Conservation (phyloP, 1,140 invertebrate genomes). For the Calephelis virginiensis region DNA sequence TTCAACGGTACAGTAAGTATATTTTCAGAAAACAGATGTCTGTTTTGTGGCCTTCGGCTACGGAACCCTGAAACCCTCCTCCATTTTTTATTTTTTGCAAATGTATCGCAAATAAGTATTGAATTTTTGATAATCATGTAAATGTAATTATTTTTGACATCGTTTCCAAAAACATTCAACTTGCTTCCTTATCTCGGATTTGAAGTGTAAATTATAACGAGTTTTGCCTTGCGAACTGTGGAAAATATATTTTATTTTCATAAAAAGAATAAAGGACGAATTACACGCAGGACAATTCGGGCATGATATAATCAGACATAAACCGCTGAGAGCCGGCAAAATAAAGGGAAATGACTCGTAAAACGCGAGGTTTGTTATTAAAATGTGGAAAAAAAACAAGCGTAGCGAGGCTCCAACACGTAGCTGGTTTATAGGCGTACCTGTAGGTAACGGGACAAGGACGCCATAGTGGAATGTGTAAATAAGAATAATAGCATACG, state of each 20-base stretch:
- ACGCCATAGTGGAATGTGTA: neutral
- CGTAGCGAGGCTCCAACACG: slow-evolving; percentile 5
- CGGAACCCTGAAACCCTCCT: too few species aligned
- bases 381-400: slow-evolving; percentile 31
- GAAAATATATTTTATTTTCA: slow-evolving; percentile 2
- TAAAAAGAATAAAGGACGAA: slow-evolving; percentile 15
- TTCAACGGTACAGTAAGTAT: too few species aligned
- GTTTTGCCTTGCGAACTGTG: neutral
- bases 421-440: slow-evolving; percentile 5
- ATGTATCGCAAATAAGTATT: too few species aligned
- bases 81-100: too few species aligned
- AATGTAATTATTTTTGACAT: too few species aligned
- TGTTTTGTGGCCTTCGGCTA: too few species aligned
- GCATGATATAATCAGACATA: slow-evolving; percentile 34
- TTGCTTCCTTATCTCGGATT: slow-evolving; percentile 1
- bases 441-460: slow-evolving; percentile 3
- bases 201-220: neutral
- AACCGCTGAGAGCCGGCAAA: slow-evolving; percentile 25
- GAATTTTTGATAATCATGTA: too few species aligned
- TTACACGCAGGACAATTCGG: slow-evolving; percentile 27
- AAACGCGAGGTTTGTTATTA: slow-evolving; percentile 35
- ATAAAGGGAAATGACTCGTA: slow-evolving; percentile 35
- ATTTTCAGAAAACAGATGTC: too few species aligned
- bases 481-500: neutral
- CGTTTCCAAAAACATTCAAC: neutral